Evolutionary conservation across 2,888 invertebrate species (phyloP).

Genomic region (Anticlea derivata): DNA sequence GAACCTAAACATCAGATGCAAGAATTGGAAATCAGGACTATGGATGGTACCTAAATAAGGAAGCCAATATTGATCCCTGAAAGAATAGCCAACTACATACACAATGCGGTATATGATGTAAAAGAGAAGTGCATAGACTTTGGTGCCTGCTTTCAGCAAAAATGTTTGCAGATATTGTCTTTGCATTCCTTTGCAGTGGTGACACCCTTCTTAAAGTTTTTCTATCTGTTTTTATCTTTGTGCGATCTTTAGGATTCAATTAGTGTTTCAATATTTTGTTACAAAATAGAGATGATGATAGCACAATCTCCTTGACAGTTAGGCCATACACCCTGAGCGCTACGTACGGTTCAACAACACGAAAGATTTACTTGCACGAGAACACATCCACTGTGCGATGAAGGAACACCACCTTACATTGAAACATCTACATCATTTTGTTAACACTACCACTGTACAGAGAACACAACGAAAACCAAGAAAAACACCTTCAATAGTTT

Average conservation of each 20-base stretch:
- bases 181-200: constrained; percentile 1
- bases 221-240: no score
- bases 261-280: background rate
- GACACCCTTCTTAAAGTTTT: constrained; percentile 2
- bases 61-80: no score
- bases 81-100: background rate
- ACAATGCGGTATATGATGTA: background rate
- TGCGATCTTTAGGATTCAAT: no score
- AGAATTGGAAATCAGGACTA: no score
- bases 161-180: background rate
- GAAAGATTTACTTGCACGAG: constrained; percentile 65
- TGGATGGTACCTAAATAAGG: no score
- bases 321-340: constrained; percentile 65
- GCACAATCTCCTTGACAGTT: constrained; percentile 51
- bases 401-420: constrained; percentile 53
- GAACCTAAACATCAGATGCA: no score
- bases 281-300: constrained; percentile 6
- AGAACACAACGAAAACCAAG: constrained; percentile 40
- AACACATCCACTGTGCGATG: constrained; percentile 75
- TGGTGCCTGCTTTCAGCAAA: background rate
- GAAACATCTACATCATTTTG: constrained; percentile 43
- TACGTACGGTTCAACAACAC: constrained; percentile 64
- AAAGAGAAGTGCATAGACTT: background rate
- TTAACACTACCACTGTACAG: constrained; percentile 41
- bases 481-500: constrained; percentile 56